These are phyloP conservation scores for Scaptodrosophila latifasciaeformis DNA, from an alignment of 2,888 invertebrate genomes.

Conservation along the genomic window DNA sequence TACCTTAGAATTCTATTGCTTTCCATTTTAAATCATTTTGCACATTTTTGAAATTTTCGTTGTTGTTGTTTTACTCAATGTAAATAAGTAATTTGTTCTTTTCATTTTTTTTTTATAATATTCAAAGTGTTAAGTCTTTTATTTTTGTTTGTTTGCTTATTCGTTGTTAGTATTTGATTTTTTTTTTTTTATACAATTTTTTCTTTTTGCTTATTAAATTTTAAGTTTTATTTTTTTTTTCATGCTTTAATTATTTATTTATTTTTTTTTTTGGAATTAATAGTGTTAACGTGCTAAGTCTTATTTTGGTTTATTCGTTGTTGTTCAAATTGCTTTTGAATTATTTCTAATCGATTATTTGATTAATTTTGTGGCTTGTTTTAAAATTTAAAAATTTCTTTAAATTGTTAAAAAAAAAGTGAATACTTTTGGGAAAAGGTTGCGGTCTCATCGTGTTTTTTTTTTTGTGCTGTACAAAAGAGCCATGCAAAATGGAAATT, in stretches of 20 bases:
- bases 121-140: slow-evolving; percentile 66
- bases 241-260: slow-evolving; percentile 4
- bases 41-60: slow-evolving; percentile 5
- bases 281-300: slow-evolving; percentile 67
- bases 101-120: slow-evolving; percentile 32
- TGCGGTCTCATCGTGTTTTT: no score
- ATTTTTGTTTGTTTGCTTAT: slow-evolving; percentile 50
- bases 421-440: no score
- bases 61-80: slow-evolving; percentile 40
- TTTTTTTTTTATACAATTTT: slow-evolving; percentile 26
- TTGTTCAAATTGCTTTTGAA: slow-evolving; percentile 42
- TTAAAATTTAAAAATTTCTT: no score
- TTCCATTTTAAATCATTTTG: slow-evolving; percentile 8
- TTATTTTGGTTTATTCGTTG: slow-evolving; percentile 50
- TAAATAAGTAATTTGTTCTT: slow-evolving; percentile 49
- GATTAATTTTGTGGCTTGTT: no score
- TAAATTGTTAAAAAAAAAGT: no score
- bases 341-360: slow-evolving; percentile 47
- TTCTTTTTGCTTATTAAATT: slow-evolving; percentile 36
- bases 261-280: slow-evolving; percentile 34
- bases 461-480: no score
- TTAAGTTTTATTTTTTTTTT: neutral
- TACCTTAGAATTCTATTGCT: slow-evolving; percentile 58
- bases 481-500: no score
- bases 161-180: slow-evolving; percentile 15